These are phyloP conservation scores for Prietella phreatophila DNA, from an alignment of 2,113 vertebrate genomes.

Conservation along the genomic window DNA sequence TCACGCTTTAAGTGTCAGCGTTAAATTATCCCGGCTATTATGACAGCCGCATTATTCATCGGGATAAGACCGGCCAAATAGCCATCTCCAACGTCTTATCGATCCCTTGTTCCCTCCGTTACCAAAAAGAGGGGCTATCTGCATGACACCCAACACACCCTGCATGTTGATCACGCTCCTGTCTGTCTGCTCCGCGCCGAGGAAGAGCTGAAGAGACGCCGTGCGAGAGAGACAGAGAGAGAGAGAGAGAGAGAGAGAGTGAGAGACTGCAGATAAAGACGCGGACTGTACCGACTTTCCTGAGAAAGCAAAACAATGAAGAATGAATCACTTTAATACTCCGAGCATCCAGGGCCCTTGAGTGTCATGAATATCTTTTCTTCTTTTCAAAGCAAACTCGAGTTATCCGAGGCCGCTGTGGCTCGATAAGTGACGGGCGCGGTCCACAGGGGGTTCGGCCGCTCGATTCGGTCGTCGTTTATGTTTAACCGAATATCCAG, in stretches of 20 bases:
- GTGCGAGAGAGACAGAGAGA: slow-evolving; percentile 1
- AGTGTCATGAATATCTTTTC: slow-evolving; percentile 69
- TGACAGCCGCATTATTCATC: slow-evolving; percentile 97
- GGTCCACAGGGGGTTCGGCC: slow-evolving; percentile 65
- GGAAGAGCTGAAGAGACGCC: slow-evolving; percentile 14
- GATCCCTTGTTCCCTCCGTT: slow-evolving; percentile 78
- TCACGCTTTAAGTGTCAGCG: slow-evolving; percentile 84
- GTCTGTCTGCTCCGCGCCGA: slow-evolving; percentile 53
- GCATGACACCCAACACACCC: slow-evolving; percentile 79
- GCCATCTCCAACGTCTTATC: slow-evolving; percentile 75
- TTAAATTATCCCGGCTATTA: slow-evolving; percentile 92
- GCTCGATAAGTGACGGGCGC: slow-evolving; percentile 73
- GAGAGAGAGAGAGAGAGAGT: slow-evolving; percentile 14
- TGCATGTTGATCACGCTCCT: slow-evolving; percentile 82
- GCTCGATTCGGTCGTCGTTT: slow-evolving; percentile 74
- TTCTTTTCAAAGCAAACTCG: slow-evolving; percentile 70
- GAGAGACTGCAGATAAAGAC: slow-evolving; percentile 64
- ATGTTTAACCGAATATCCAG: slow-evolving; percentile 74
- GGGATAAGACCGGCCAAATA: slow-evolving; percentile 77
- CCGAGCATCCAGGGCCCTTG: slow-evolving; percentile 67
- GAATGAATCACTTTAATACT: slow-evolving; percentile 74
- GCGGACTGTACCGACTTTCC: slow-evolving; percentile 72
- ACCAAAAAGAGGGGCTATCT: slow-evolving; percentile 78
- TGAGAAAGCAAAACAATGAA: slow-evolving; percentile 76
- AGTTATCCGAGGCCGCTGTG: slow-evolving; percentile 70